Evolutionary conservation across 2,888 invertebrate genomes (phyloP).

Genomic region (Parnassius mnemosyne): DNA sequence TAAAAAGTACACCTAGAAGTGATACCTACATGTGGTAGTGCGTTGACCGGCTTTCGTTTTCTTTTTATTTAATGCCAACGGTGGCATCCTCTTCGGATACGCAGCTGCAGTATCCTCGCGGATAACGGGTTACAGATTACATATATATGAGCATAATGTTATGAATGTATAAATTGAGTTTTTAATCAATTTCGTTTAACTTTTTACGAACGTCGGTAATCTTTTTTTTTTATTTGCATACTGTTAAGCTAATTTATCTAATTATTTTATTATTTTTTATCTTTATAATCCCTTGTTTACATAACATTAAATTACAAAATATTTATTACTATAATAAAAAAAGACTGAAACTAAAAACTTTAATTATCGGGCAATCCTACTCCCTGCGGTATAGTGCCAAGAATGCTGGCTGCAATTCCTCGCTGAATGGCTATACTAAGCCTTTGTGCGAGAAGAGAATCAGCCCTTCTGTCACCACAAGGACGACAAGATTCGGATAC

Average conservation of each 20-base stretch:
- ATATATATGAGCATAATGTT: conserved; percentile 1
- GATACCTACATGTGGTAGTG: conserved; percentile 16
- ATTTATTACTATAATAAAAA: no score
- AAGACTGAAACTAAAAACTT: no score
- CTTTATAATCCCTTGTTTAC: no score
- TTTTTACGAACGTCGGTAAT: not conserved
- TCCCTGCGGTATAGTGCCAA: no score
- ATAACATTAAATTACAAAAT: no score
- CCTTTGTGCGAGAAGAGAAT: no score
- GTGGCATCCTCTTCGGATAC: conserved; percentile 19
- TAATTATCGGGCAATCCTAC: no score
- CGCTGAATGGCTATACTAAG: no score
- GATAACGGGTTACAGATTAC: conserved; percentile 25
- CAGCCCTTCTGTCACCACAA: no score
- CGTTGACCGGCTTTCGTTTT: conserved; percentile 14
- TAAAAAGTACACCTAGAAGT: not conserved
- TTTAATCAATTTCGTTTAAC: conserved; percentile 1
- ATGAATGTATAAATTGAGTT: conserved; percentile 8
- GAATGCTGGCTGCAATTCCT: no score
- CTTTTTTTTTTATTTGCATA: not conserved
- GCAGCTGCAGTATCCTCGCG: conserved; percentile 23
- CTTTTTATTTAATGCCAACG: conserved; percentile 12
- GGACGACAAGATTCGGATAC: no score
- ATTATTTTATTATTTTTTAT: no score
- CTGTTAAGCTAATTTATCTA: not conserved